phyloP scores from a whole-genome alignment of 2,888 invertebrate genomes.

The Tupiocoris notatus region DNA sequence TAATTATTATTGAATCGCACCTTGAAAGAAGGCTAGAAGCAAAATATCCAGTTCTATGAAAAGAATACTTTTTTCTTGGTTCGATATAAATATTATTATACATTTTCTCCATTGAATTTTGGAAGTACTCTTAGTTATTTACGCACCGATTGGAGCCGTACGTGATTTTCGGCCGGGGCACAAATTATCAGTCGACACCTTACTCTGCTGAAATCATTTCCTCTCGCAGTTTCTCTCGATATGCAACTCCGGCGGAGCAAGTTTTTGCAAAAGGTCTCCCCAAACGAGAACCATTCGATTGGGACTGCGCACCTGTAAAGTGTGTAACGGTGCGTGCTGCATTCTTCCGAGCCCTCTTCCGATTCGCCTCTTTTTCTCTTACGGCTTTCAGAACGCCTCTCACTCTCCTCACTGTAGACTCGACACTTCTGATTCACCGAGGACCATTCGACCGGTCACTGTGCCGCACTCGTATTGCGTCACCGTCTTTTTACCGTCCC shows the following conservation, averaged over 20 bases:
- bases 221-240: no score
- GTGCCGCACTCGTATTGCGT: slow-evolving; percentile 12
- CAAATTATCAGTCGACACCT: no score
- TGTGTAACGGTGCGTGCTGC: slow-evolving; percentile 32
- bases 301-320: slow-evolving; percentile 30
- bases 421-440: slow-evolving; percentile 10
- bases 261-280: neutral
- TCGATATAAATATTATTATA: no score
- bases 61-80: no score
- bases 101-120: neutral
- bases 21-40: no score
- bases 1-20: no score
- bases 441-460: neutral
- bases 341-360: slow-evolving; percentile 8
- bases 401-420: no score
- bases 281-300: slow-evolving; percentile 1
- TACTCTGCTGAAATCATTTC: no score
- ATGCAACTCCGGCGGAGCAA: neutral
- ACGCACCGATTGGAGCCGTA: neutral
- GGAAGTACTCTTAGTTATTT: neutral
- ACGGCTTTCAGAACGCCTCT: no score
- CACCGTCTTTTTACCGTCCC: neutral
- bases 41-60: no score
- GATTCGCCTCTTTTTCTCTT: neutral
- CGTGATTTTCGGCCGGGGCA: no score